Evolutionary conservation across 1,140 invertebrate species (phyloP).

Genomic region (Macrobrachium nipponense): DNA sequence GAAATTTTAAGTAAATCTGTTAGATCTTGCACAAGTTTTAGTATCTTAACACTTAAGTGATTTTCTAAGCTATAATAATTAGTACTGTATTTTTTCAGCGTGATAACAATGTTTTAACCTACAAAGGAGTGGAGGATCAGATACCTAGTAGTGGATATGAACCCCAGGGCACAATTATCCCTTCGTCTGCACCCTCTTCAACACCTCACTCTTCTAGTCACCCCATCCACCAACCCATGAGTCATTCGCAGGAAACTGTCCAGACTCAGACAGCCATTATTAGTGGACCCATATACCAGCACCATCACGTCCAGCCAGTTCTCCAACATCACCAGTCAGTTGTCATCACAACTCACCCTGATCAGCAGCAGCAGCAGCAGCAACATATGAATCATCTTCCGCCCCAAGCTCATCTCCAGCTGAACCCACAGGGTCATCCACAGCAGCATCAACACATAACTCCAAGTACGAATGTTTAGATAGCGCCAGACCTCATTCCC

Average conservation of each 20-base stretch:
- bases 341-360: neutral
- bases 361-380: neutral
- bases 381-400: slow-evolving; percentile 5
- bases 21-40: no score
- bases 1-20: no score
- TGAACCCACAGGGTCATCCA: neutral
- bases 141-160: slow-evolving; percentile 3
- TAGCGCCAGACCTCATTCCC: neutral
- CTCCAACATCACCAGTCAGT: neutral
- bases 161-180: slow-evolving; percentile 1
- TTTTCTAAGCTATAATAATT: no score
- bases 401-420: neutral
- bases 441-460: neutral
- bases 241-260: neutral
- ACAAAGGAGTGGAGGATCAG: slow-evolving; percentile 4
- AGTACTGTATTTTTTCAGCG: neutral
- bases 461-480: neutral
- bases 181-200: neutral
- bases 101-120: neutral
- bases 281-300: slow-evolving; percentile 1
- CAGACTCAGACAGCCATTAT: slow-evolving; percentile 2
- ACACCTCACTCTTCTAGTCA: slow-evolving; percentile 1
- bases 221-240: neutral
- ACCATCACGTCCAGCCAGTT: neutral
- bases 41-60: no score